phyloP scores from a whole-genome alignment of 2,113 vertebrate species.

The Spermophilus dauricus region DNA sequence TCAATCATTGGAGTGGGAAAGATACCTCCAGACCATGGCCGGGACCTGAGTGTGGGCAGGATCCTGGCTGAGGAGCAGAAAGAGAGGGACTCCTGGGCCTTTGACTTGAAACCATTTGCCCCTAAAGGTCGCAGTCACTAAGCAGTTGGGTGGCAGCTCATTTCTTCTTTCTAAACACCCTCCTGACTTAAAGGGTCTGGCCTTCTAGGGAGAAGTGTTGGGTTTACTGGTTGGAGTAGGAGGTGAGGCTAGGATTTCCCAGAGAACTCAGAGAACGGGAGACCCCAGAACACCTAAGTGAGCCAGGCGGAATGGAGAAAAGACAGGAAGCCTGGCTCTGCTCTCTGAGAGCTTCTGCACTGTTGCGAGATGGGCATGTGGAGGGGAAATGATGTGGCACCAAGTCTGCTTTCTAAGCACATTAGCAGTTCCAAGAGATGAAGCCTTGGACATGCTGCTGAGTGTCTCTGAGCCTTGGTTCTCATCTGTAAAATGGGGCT shows the following conservation, averaged over 20 bases:
- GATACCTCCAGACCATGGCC: background rate
- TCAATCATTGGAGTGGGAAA: background rate
- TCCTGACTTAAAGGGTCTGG: background rate
- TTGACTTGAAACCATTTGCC: background rate
- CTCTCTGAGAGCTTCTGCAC: background rate
- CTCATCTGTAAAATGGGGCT: constrained; percentile 4
- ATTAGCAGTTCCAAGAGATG: background rate
- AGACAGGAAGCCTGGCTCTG: background rate
- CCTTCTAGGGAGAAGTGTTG: background rate
- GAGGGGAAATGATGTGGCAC: background rate
- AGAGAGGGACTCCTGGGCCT: background rate
- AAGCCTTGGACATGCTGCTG: background rate
- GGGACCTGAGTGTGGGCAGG: background rate
- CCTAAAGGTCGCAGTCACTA: background rate
- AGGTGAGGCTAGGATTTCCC: background rate
- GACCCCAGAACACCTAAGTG: accelerated
- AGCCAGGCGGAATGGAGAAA: background rate
- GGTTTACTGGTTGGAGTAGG: background rate
- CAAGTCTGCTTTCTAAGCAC: background rate
- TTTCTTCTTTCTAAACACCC: background rate
- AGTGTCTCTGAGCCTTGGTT: background rate
- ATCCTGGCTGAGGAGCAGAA: background rate
- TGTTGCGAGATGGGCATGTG: background rate
- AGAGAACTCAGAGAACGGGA: background rate
- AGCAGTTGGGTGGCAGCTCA: background rate